These are phyloP conservation scores for Chascanopsetta lugubris DNA, from an alignment of 2,113 vertebrate species.

Conservation along the genomic window DNA sequence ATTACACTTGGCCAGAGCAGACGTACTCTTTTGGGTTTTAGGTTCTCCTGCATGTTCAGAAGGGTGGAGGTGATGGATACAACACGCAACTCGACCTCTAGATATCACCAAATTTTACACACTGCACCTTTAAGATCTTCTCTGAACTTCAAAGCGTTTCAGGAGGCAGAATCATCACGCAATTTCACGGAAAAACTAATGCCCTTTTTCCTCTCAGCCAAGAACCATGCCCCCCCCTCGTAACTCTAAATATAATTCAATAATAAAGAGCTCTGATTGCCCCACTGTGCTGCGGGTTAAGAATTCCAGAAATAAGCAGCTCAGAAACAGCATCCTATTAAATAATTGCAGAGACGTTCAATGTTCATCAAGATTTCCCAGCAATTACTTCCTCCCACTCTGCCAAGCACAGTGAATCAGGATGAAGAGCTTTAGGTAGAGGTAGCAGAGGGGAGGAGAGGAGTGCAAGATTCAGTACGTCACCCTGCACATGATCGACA, in stretches of 20 bases:
- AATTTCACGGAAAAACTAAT: conserved; percentile 72
- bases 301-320: conserved; percentile 53
- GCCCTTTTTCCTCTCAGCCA: conserved; percentile 60
- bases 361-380: conserved; percentile 66
- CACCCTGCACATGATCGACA: no score
- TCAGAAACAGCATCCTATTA: conserved; percentile 68
- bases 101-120: no score
- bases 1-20: no score
- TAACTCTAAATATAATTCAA: conserved; percentile 68
- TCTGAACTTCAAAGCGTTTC: conserved; percentile 71
- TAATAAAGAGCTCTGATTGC: conserved; percentile 76
- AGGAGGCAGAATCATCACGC: conserved; percentile 54
- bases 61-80: no score
- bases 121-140: no score
- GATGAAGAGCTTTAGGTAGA: conserved; percentile 8
- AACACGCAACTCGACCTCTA: no score
- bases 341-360: conserved; percentile 75
- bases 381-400: conserved; percentile 64
- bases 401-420: conserved; percentile 38
- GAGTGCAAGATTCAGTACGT: conserved; percentile 36
- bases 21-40: no score
- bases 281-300: conserved; percentile 26
- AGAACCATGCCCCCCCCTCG: conserved; percentile 34
- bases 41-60: no score
- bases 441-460: not conserved